These are phyloP conservation scores for Tiaroga cobitis DNA, from an alignment of 2,797 vertebrate species.

Conservation along the genomic window DNA sequence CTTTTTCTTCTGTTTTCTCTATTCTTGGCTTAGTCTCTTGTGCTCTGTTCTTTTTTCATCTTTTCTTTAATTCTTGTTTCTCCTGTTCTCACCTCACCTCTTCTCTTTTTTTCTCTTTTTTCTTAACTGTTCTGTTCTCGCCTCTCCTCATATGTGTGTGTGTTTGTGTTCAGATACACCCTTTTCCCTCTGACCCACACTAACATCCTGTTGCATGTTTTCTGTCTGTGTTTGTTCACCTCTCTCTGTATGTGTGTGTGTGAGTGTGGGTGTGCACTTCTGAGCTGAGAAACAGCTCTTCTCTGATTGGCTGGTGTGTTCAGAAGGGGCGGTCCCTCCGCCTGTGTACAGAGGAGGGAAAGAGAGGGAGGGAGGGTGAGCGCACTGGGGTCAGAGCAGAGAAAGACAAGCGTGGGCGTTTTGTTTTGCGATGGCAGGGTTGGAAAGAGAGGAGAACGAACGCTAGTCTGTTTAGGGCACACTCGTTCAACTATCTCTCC, in stretches of 20 bases:
- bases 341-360: slow-evolving; percentile 71
- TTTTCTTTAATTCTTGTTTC: background rate
- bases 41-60: background rate
- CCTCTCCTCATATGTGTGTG: no score
- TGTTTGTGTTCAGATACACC: slow-evolving; percentile 21
- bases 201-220: slow-evolving; percentile 65
- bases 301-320: slow-evolving; percentile 75
- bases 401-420: slow-evolving; percentile 83
- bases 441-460: slow-evolving; percentile 74
- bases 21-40: background rate
- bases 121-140: no score
- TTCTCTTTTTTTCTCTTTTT: background rate
- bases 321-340: slow-evolving; percentile 69
- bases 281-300: slow-evolving; percentile 72
- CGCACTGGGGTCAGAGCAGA: slow-evolving; percentile 78
- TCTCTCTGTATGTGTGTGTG: slow-evolving; percentile 70
- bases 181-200: slow-evolving; percentile 65
- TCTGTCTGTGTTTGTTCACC: slow-evolving; percentile 55
- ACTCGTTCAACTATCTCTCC: slow-evolving; percentile 48
- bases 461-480: slow-evolving; percentile 73
- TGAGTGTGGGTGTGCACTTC: slow-evolving; percentile 74
- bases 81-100: background rate
- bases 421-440: slow-evolving; percentile 85
- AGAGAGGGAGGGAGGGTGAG: slow-evolving; percentile 61
- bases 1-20: background rate